Evolutionary conservation across 2,113 vertebrate genomes (phyloP).

Genomic region (Elanoides forficatus): DNA sequence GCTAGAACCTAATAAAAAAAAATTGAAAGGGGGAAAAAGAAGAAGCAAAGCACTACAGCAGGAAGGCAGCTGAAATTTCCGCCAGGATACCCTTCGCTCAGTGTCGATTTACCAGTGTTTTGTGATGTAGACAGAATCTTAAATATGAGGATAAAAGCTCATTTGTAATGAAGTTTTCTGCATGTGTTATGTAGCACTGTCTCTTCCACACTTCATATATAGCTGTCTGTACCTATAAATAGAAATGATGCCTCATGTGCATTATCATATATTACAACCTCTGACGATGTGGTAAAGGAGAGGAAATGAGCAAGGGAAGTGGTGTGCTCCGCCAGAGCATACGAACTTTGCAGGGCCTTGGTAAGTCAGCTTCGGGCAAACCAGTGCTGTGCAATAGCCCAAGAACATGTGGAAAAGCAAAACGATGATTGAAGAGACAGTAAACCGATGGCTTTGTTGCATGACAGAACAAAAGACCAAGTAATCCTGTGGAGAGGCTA

Average conservation of each 20-base stretch:
- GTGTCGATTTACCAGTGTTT: not conserved
- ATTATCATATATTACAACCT: conserved; percentile 8
- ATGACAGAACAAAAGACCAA: not conserved
- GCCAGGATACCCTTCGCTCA: not conserved
- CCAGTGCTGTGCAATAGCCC: not conserved
- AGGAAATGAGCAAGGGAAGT: conserved; percentile 45
- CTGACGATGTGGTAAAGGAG: conserved; percentile 17
- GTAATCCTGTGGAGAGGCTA: not conserved
- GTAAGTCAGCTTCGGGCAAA: not conserved
- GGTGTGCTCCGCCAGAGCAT: not conserved
- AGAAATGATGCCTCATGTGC: not conserved
- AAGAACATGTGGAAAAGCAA: not conserved
- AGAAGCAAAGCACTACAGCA: not conserved
- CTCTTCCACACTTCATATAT: not conserved
- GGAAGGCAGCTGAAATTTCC: not conserved
- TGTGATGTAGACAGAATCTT: not conserved
- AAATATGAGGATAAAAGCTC: not conserved
- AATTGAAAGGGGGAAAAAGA: accelerated
- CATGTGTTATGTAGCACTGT: not conserved
- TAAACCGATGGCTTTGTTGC: not conserved
- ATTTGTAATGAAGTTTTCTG: not conserved
- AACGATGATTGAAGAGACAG: not conserved
- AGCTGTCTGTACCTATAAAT: conserved; percentile 41
- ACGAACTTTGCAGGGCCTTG: not conserved
- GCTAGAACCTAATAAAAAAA: not conserved